phyloP scores from a whole-genome alignment of 2,113 vertebrate species.

The Parus major region DNA sequence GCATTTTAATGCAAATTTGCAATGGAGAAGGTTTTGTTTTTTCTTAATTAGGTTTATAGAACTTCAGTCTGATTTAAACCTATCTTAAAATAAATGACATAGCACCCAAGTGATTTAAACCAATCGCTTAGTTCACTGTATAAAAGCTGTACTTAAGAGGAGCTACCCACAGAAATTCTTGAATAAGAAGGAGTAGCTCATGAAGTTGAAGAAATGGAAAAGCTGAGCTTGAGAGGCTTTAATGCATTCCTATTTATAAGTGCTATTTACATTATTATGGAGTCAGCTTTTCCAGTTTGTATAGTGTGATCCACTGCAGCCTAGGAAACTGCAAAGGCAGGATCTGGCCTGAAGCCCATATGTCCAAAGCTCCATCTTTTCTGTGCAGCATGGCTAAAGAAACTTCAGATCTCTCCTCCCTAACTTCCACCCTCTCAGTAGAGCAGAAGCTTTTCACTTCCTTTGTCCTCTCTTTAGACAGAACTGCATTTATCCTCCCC shows the following conservation, averaged over 20 bases:
- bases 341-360: not conserved
- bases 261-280: not conserved
- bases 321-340: not conserved
- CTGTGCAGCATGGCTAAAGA: not conserved
- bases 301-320: not conserved
- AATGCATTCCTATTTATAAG: not conserved
- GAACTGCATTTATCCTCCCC: not conserved
- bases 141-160: not conserved
- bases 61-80: not conserved
- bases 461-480: not conserved
- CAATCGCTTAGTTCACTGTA: not conserved
- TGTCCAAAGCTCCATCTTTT: not conserved
- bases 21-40: not conserved
- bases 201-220: not conserved
- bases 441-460: not conserved
- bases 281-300: not conserved
- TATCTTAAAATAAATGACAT: not conserved
- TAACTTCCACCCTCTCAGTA: not conserved
- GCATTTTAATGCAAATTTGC: constrained; percentile 7
- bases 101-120: not conserved
- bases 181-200: not conserved
- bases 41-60: not conserved
- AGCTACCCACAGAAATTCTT: not conserved
- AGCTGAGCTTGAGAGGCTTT: not conserved
- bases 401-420: not conserved